Conservation (phyloP, 2,888 invertebrate species). For the Synanthedon formicaeformis region DNA sequence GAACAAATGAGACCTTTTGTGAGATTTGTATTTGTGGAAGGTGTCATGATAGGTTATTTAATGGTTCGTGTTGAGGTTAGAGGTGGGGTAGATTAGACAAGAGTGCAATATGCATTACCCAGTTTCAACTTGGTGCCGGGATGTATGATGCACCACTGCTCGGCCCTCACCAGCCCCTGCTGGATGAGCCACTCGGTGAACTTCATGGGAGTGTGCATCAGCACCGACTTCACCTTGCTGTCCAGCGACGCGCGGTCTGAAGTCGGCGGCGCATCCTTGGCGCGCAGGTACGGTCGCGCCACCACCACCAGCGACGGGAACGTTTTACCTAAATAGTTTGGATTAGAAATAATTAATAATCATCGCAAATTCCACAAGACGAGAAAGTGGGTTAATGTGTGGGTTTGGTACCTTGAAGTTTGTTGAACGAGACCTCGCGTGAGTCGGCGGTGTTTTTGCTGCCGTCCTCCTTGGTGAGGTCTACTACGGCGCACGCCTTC, state of each 20-base stretch:
- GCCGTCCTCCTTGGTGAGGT: conserved; percentile 73
- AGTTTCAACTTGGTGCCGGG: conserved; percentile 78
- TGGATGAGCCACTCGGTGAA: conserved; percentile 93
- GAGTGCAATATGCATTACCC: conserved; percentile 35
- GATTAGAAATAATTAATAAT: no score
- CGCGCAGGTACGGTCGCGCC: conserved; percentile 81
- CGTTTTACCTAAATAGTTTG: conserved; percentile 73
- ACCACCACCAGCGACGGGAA: conserved; percentile 88
- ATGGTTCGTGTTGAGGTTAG: no score
- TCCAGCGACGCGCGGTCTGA: conserved; percentile 76
- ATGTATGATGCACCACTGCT: conserved; percentile 82
- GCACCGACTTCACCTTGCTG: conserved; percentile 83
- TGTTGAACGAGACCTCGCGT: conserved; percentile 81
- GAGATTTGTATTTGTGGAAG: no score
- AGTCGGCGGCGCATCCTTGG: conserved; percentile 72
- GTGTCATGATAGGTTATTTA: no score
- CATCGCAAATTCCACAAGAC: no score
- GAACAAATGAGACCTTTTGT: no score
- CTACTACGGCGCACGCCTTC: conserved; percentile 67
- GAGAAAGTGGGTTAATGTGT: not conserved
- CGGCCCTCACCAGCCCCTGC: conserved; percentile 83
- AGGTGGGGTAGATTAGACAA: no score
- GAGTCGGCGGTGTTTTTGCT: conserved; percentile 75
- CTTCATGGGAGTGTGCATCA: conserved; percentile 85
- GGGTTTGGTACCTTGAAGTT: conserved; percentile 70